These are phyloP conservation scores for Uria aalge DNA, from an alignment of 2,113 vertebrate species.

Conservation along the genomic window DNA sequence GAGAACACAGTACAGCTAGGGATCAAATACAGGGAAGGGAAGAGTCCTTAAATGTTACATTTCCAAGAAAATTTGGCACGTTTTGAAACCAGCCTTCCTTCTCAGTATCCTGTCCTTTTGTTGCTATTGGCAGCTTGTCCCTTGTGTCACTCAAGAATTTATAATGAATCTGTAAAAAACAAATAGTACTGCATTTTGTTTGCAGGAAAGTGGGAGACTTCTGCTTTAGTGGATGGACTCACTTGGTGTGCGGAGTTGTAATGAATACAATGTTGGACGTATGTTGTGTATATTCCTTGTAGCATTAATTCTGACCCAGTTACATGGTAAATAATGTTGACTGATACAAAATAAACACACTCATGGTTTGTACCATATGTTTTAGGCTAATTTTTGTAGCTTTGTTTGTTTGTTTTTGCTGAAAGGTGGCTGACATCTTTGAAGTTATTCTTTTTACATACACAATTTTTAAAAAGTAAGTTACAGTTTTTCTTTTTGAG, in stretches of 20 bases:
- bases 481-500: slow-evolving; percentile 27
- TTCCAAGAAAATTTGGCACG: slow-evolving; percentile 7
- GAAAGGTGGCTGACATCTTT: slow-evolving; percentile 48
- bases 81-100: slow-evolving; percentile 19
- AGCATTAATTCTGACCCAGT: slow-evolving; percentile 71
- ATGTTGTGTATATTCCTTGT: slow-evolving; percentile 26
- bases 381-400: slow-evolving; percentile 67
- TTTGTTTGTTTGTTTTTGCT: slow-evolving; percentile 65
- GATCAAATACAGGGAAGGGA: not conserved
- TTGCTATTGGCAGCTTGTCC: slow-evolving; percentile 25
- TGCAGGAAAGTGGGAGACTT: not conserved
- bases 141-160: slow-evolving; percentile 40
- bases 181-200: slow-evolving; percentile 31
- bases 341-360: slow-evolving; percentile 69
- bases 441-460: not conserved
- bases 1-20: not conserved
- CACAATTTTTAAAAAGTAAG: not conserved
- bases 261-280: slow-evolving; percentile 30
- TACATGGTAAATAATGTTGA: slow-evolving; percentile 70
- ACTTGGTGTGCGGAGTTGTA: not conserved
- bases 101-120: not conserved
- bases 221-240: slow-evolving; percentile 7
- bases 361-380: slow-evolving; percentile 52
- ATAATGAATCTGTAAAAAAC: slow-evolving; percentile 33
- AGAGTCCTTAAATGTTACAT: not conserved